These are phyloP conservation scores for Hydropsyche betteni DNA, from an alignment of 2,888 invertebrate species.

Conservation along the genomic window DNA sequence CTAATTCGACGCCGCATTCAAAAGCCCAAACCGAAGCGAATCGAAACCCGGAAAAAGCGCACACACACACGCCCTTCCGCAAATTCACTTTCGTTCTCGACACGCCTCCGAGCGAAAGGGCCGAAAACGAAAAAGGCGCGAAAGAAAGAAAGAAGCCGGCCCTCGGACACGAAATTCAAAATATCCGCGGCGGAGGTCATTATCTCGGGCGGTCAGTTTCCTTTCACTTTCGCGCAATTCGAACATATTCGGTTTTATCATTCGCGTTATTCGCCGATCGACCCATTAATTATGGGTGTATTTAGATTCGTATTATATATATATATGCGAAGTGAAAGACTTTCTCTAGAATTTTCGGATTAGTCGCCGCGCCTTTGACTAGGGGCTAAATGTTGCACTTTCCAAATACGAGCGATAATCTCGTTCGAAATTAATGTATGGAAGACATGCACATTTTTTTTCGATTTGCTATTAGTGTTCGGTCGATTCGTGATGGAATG, in stretches of 20 bases:
- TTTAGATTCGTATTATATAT: neutral
- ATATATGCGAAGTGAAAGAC: neutral
- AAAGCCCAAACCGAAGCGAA: neutral
- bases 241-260: conserved; percentile 26
- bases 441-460: no score
- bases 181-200: conserved; percentile 8
- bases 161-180: neutral
- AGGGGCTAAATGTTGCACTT: no score
- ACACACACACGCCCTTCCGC: neutral
- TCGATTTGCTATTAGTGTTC: no score
- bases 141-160: neutral
- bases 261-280: conserved; percentile 9
- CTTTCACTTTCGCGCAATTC: conserved; percentile 29
- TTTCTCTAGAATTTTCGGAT: conserved; percentile 20
- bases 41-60: neutral
- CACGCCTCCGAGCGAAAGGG: no score
- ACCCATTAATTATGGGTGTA: conserved; percentile 17
- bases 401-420: no score
- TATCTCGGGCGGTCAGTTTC: conserved; percentile 22
- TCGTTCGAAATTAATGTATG: no score
- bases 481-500: no score
- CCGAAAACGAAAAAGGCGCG: no score
- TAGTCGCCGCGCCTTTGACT: neutral
- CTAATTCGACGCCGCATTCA: neutral
- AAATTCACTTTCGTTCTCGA: neutral